A percentile compares a stretch with the other conserved stretches of the same genome.
phyloP scores from a whole-genome alignment of 2,797 vertebrate genomes.

The Cossypha niveicapilla region DNA sequence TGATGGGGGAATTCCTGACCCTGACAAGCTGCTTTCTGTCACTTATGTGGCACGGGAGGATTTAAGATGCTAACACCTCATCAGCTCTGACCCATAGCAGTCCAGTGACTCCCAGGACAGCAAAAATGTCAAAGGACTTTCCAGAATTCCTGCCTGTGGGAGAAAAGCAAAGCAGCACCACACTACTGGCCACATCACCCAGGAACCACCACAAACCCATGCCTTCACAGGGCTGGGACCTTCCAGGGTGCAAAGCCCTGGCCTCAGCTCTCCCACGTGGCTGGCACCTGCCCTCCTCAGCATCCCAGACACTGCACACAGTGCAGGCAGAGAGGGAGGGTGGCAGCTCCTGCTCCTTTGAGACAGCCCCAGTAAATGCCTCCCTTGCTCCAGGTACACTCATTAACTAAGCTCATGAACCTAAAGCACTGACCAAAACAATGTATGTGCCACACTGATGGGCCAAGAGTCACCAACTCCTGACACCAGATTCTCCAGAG shows the following conservation, averaged over 20 bases:
- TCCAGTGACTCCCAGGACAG: not conserved
- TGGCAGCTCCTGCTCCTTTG: not conserved
- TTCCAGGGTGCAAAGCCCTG: not conserved
- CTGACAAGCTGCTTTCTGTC: not conserved
- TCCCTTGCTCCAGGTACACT: not conserved
- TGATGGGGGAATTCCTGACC: not conserved
- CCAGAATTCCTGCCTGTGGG: not conserved
- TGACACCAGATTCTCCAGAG: not conserved
- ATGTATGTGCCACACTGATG: accelerated
- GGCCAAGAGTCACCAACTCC: not conserved
- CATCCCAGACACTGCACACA: too few species aligned
- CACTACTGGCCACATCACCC: not conserved
- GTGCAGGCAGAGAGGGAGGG: not conserved
- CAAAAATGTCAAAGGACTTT: not conserved
- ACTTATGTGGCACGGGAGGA: not conserved
- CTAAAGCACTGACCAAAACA: not conserved
- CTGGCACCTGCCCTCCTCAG: not conserved
- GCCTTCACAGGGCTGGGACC: not conserved
- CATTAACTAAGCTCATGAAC: not conserved
- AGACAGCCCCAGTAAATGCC: not conserved
- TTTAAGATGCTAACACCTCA: accelerated
- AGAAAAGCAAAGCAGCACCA: not conserved
- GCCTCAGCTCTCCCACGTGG: accelerated
- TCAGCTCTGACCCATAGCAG: not conserved
- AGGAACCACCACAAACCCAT: not conserved